These are phyloP conservation scores for Nasalis larvatus DNA, from an alignment of 2,113 vertebrate genomes.

Conservation along the genomic window DNA sequence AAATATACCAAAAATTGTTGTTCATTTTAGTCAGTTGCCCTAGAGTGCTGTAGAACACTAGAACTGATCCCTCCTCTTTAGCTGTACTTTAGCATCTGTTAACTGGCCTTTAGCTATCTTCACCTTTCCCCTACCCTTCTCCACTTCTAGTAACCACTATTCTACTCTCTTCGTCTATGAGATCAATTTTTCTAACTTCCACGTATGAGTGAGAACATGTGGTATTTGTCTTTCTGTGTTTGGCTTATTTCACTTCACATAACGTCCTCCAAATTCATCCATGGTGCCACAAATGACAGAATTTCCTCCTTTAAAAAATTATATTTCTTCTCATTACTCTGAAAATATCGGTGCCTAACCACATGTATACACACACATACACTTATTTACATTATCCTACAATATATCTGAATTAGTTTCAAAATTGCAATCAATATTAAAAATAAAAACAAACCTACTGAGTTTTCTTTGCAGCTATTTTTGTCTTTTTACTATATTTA, in stretches of 20 bases:
- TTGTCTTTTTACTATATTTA: not conserved
- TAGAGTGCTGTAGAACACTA: not conserved
- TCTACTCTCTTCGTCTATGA: not conserved
- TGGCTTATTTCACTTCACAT: not conserved
- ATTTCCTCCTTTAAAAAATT: not conserved
- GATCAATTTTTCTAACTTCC: not conserved
- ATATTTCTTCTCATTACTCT: not conserved
- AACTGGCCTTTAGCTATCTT: too few species aligned
- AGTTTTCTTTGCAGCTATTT: not conserved
- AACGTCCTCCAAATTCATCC: not conserved
- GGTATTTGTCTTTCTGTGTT: not conserved
- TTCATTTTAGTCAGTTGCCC: not conserved
- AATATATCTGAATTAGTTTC: not conserved
- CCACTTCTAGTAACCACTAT: not conserved
- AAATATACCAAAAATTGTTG: not conserved
- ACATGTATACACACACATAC: not conserved
- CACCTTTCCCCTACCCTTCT: not conserved
- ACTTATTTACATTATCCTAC: not conserved
- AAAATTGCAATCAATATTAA: conserved; percentile 17
- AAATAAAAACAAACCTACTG: not conserved
- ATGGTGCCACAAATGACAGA: not conserved
- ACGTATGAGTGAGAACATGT: not conserved
- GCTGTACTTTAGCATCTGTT: too few species aligned
- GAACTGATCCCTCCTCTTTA: not conserved
- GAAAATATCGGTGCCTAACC: not conserved